Conservation (phyloP, 2,797 vertebrate species). For the Sylvilagus floridanus region DNA sequence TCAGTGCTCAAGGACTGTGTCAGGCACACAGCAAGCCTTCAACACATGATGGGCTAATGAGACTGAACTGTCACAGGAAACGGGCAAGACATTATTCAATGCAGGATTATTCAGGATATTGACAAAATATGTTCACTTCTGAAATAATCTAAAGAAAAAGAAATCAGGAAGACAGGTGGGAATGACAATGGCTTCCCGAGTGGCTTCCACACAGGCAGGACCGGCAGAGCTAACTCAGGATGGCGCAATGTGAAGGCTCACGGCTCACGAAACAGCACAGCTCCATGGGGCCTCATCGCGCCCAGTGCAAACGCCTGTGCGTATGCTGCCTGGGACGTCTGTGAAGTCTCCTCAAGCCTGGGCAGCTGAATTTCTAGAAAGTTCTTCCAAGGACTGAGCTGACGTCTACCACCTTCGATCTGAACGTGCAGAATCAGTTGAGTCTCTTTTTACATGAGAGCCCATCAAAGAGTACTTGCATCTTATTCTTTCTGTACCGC, state of each 20-base stretch:
- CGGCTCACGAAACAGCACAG: constrained; percentile 35
- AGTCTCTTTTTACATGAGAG: not conserved
- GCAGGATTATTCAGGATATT: constrained; percentile 36
- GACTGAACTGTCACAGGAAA: constrained; percentile 31
- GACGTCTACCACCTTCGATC: constrained; percentile 5
- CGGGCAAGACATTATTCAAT: constrained; percentile 24
- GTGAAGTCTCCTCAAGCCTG: constrained; percentile 43
- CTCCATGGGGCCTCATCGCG: constrained; percentile 64
- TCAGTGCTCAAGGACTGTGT: not conserved
- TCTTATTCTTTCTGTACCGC: not conserved
- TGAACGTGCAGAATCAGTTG: constrained; percentile 10
- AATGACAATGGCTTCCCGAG: constrained; percentile 61
- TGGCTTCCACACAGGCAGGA: constrained; percentile 58
- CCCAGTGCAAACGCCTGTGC: constrained; percentile 41
- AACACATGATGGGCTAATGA: constrained; percentile 17
- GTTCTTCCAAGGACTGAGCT: constrained; percentile 4
- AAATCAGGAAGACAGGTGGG: constrained; percentile 63
- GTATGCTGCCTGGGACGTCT: constrained; percentile 56
- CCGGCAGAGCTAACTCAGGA: constrained; percentile 62
- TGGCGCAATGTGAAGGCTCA: constrained; percentile 57
- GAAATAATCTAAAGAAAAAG: constrained; percentile 67
- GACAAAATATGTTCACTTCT: constrained; percentile 66
- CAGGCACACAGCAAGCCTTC: not conserved
- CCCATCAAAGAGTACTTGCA: not conserved
- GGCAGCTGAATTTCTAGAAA: constrained; percentile 64